phyloP scores from a whole-genome alignment of 2,797 vertebrate species.

The Helostoma temminkii region DNA sequence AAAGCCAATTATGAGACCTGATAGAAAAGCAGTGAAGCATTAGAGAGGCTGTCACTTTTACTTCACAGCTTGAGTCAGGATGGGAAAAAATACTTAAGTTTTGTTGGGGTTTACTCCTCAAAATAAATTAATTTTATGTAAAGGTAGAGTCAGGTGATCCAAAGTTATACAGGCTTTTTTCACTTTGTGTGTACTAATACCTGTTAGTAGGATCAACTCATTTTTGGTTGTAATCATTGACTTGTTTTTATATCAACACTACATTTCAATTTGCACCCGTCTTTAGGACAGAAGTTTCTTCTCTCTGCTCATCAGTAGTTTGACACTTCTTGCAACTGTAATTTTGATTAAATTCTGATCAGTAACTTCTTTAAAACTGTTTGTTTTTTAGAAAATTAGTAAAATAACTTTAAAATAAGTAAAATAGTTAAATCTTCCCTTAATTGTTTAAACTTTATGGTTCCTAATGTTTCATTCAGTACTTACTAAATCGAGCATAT shows the following conservation, averaged over 20 bases:
- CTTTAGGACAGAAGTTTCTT: no score
- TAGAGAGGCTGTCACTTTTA: slow-evolving; percentile 10
- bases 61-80: neutral
- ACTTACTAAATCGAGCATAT: neutral
- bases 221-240: no score
- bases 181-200: no score
- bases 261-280: neutral
- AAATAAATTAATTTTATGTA: neutral
- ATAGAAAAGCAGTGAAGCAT: slow-evolving; percentile 32
- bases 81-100: neutral
- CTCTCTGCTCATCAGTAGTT: no score
- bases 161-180: neutral
- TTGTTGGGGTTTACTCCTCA: neutral
- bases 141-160: neutral
- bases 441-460: neutral
- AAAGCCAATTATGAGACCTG: slow-evolving; percentile 65
- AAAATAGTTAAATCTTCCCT: neutral
- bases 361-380: no score
- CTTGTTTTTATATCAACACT: no score
- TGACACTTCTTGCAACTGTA: no score
- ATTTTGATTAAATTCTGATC: no score
- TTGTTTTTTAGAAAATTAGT: no score
- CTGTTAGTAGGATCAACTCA: no score
- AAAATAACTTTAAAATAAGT: neutral
- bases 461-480: neutral